These are phyloP conservation scores for Eurytoma adleriae DNA, from an alignment of 2,888 invertebrate species.

Conservation along the genomic window DNA sequence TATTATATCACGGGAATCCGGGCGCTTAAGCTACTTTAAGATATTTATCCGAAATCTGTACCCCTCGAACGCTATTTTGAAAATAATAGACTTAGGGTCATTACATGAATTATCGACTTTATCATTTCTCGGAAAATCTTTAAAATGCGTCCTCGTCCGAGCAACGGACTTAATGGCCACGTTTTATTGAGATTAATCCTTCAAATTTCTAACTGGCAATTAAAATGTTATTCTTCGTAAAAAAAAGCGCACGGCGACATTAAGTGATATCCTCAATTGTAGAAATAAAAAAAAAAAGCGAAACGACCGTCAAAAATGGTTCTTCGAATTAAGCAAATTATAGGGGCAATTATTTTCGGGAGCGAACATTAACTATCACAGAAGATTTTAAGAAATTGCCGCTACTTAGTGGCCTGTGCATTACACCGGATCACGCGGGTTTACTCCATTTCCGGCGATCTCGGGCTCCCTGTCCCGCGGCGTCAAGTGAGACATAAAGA, in stretches of 20 bases:
- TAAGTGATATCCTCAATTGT: conserved; percentile 26
- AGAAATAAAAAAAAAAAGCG: conserved; percentile 14
- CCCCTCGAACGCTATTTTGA: background rate
- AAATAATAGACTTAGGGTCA: background rate
- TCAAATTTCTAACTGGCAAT: background rate
- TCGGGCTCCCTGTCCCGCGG: conserved; percentile 64
- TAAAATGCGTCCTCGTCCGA: background rate
- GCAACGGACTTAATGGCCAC: too few species aligned
- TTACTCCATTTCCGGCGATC: conserved; percentile 72
- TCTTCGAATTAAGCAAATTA: conserved; percentile 26
- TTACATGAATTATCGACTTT: background rate
- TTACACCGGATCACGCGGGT: conserved; percentile 69
- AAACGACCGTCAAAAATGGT: conserved; percentile 12
- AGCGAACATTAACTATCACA: background rate
- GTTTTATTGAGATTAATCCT: background rate
- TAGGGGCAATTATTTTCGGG: conserved; percentile 39
- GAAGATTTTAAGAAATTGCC: conserved; percentile 48
- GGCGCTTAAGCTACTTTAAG: background rate
- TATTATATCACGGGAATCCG: conserved; percentile 27
- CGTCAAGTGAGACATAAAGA: conserved; percentile 60
- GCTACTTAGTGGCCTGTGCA: conserved; percentile 12
- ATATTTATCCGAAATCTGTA: conserved; percentile 10
- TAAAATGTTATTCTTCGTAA: background rate
- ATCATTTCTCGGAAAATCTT: background rate
- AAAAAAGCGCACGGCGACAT: background rate